These are phyloP conservation scores for Manacus vitellinus DNA, from an alignment of 2,113 vertebrate species.

Conservation along the genomic window DNA sequence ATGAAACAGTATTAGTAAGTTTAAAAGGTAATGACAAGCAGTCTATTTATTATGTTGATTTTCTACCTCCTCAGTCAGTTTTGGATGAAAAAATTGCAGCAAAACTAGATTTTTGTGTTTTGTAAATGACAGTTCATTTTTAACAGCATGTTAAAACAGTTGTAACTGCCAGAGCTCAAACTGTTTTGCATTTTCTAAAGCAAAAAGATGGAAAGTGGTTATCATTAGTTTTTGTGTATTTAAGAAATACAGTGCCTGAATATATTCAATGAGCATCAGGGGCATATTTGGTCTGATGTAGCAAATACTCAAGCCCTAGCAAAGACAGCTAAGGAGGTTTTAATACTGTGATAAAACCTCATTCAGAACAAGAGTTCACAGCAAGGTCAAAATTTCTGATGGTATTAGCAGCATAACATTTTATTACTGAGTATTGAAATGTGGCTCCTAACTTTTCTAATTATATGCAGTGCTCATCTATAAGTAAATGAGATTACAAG, in stretches of 20 bases:
- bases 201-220: not conserved
- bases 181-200: not conserved
- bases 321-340: not conserved
- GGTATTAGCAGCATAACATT: not conserved
- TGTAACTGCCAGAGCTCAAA: not conserved
- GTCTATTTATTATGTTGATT: not conserved
- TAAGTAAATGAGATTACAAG: not conserved
- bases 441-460: not conserved
- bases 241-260: not conserved
- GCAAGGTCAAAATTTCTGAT: not conserved
- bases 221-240: not conserved
- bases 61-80: not conserved
- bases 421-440: not conserved
- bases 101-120: not conserved
- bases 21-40: not conserved
- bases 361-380: not conserved
- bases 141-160: not conserved
- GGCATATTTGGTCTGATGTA: not conserved
- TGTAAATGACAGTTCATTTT: not conserved
- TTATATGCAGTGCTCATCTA: not conserved
- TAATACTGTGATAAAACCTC: not conserved
- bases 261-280: not conserved
- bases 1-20: not conserved
- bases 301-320: not conserved
- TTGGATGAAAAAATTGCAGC: not conserved